phyloP scores from a whole-genome alignment of 2,113 vertebrate genomes.

The Oryzias curvinotus region DNA sequence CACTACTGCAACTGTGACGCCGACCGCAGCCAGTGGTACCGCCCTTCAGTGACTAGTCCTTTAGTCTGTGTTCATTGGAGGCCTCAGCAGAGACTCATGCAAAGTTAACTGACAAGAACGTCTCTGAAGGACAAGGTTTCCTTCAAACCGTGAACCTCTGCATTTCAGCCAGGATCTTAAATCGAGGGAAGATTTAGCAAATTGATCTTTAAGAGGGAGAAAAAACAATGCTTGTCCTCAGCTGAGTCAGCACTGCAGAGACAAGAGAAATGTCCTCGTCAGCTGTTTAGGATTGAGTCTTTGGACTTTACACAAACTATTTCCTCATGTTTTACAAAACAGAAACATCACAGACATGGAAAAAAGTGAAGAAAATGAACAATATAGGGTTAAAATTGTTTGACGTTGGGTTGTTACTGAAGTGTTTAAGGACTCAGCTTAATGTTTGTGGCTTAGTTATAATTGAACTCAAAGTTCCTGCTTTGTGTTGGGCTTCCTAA shows the following conservation, averaged over 20 bases:
- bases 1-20: conserved; percentile 90
- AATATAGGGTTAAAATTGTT: no score
- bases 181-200: background rate
- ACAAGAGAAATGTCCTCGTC: background rate
- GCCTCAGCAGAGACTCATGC: no score
- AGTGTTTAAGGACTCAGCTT: no score
- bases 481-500: no score
- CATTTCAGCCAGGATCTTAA: background rate
- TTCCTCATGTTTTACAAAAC: no score
- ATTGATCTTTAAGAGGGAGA: background rate
- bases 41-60: background rate
- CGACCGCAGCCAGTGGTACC: conserved; percentile 87
- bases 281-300: background rate
- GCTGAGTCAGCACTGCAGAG: background rate
- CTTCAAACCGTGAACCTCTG: background rate
- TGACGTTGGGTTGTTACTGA: no score
- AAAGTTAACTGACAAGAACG: background rate
- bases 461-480: no score
- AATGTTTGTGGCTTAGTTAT: no score
- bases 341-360: no score
- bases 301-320: background rate
- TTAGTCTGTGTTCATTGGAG: background rate
- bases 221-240: background rate
- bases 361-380: no score
- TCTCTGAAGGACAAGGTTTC: background rate